A percentile compares a stretch with the other conserved stretches of the same genome.
Conservation (phyloP, 2,113 vertebrate species). For the Poeciliopsis occidentalis region DNA sequence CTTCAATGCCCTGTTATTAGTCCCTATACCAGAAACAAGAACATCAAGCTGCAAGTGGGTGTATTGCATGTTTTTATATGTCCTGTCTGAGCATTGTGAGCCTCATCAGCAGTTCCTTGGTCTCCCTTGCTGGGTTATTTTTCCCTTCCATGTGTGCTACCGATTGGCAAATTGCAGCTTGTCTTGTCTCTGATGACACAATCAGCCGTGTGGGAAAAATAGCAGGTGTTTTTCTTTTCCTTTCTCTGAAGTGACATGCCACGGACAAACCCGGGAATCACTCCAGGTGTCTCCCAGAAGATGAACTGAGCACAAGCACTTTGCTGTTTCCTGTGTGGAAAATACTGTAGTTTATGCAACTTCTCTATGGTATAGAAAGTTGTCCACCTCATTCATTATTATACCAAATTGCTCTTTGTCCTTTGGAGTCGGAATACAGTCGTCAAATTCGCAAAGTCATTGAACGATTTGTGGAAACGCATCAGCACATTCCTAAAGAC, state of each 20-base stretch:
- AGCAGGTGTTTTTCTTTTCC: not conserved
- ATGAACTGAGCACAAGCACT: not conserved
- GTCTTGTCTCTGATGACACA: not conserved
- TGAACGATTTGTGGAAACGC: not conserved
- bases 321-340: not conserved
- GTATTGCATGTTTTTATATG: not conserved
- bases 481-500: not conserved
- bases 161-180: not conserved
- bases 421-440: not conserved
- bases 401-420: not conserved
- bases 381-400: not conserved
- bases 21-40: not conserved
- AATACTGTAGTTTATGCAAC: not conserved
- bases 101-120: not conserved
- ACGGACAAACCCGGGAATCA: not conserved
- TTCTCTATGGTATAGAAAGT: not conserved
- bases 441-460: not conserved
- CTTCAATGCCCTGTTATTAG: too few species aligned
- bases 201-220: not conserved
- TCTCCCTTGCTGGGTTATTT: not conserved
- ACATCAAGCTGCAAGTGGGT: not conserved
- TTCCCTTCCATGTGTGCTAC: not conserved
- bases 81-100: not conserved
- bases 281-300: not conserved
- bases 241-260: not conserved